Evolutionary conservation across 2,797 vertebrate genomes (phyloP), one percentile per base, ranked within the genome.

Genomic region (Morus bassanus): DNA sequence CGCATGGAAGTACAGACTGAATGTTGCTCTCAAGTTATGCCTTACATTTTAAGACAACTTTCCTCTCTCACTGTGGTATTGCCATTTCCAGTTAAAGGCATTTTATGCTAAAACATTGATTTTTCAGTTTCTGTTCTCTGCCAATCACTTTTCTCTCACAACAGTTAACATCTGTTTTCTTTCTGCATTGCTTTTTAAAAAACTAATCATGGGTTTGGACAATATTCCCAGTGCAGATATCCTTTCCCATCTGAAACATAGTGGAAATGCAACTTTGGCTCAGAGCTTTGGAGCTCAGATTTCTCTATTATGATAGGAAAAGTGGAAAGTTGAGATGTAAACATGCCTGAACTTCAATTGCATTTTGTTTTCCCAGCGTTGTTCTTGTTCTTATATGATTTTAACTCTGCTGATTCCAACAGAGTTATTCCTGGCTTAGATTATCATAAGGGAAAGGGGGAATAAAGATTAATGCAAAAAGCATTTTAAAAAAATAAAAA

Each of bases 101-200:
- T 23, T 83, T 91, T 77, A 61, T 88, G 68, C 43, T 91, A 83
- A 92, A 89, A 13, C 23, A 72, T 69, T 1, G 4, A 31, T 41
- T 92, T 93, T 91, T 91, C 24, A 16, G 21, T 87, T 95, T 88
- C 30, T 75, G 9, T 73, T 85, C 63, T 89, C 53, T 94, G 86
- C 53, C 93, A 85, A 57, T 93, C 81, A 75, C 37, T 89, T 87
- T 74, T 59, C 16, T 46, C 37, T 91, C 60, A 54, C 43, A 87
- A 27, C 24, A 43, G 41, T 68, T 88, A 94, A 88, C 90, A 94
- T 93, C 88, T 95, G 89, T 80, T 95, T 96, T 93, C 72, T 74
- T 80, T 93, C 57, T 64, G 22, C 1, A 0, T 45, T 80, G 24
- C 13, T 85, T 89, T 84, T 82, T 51, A 1, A 12, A 81, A 90